Conservation (phyloP, 2,797 vertebrate species). For the Coccyzus lansbergi region DNA sequence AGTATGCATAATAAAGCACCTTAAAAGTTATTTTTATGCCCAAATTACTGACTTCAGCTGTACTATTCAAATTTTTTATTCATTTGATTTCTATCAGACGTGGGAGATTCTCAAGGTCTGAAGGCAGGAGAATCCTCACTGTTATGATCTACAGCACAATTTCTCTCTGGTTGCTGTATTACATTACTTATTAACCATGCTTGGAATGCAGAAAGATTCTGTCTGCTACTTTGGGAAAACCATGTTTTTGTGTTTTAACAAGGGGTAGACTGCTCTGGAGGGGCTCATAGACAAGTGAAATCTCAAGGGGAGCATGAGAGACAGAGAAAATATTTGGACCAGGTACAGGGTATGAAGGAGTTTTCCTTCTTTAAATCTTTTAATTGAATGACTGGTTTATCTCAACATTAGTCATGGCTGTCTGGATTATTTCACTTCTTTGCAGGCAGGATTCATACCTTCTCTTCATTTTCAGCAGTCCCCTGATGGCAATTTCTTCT, state of each 20-base stretch:
- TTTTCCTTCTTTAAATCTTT: constrained; percentile 49
- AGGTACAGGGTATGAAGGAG: constrained; percentile 23
- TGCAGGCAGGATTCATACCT: background rate
- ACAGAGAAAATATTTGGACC: constrained; percentile 7
- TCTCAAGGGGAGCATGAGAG: constrained; percentile 47
- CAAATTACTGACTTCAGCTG: background rate
- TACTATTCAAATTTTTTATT: background rate
- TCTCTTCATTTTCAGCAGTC: background rate
- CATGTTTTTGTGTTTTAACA: constrained; percentile 16
- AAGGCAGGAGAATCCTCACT: background rate
- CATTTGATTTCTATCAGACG: background rate
- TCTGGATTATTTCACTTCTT: constrained; percentile 17
- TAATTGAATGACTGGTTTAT: constrained; percentile 54
- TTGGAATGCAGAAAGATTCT: constrained; percentile 18
- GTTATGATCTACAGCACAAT: background rate
- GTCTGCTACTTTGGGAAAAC: constrained; percentile 9
- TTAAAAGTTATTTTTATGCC: background rate
- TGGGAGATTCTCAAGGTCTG: background rate
- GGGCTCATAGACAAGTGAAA: constrained; percentile 2
- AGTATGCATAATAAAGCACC: background rate
- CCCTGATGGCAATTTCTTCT: constrained; percentile 35
- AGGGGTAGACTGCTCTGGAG: constrained; percentile 5
- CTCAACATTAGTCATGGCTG: constrained; percentile 44
- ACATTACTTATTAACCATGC: constrained; percentile 15
- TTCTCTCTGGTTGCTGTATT: constrained; percentile 5